These are phyloP conservation scores for Eupithecia exiguata DNA, from an alignment of 2,888 invertebrate species.

Conservation along the genomic window DNA sequence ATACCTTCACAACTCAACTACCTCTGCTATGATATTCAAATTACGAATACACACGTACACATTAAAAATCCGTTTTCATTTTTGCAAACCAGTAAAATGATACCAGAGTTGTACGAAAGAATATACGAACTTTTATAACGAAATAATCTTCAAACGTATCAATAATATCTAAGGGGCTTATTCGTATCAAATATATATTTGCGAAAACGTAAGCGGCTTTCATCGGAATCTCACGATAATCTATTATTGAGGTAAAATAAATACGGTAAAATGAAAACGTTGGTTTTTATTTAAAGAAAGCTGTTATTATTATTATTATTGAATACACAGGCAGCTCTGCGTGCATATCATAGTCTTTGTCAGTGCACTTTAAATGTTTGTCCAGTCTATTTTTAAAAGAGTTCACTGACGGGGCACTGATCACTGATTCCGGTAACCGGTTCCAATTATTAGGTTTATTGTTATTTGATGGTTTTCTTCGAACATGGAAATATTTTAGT, in stretches of 20 bases:
- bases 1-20: too few relatives aligned
- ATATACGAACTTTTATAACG: not conserved
- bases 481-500: too few relatives aligned
- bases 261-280: not conserved
- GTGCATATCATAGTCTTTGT: too few relatives aligned
- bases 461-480: too few relatives aligned
- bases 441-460: too few relatives aligned
- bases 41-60: not conserved
- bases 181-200: conserved; percentile 10
- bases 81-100: not conserved
- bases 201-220: conserved; percentile 4
- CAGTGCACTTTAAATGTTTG: too few relatives aligned
- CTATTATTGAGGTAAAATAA: conserved; percentile 8
- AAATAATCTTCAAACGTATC: conserved; percentile 11
- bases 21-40: not conserved
- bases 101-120: not conserved
- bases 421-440: too few relatives aligned
- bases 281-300: not conserved
- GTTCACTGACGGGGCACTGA: too few relatives aligned
- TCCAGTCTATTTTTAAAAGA: too few relatives aligned
- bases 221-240: conserved; percentile 4
- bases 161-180: conserved; percentile 13
- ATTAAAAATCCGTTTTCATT: not conserved
- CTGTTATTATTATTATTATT: too few relatives aligned
- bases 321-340: too few relatives aligned